These are phyloP conservation scores for Pachyuromys duprasi DNA, from an alignment of 2,797 vertebrate species.

Conservation along the genomic window DNA sequence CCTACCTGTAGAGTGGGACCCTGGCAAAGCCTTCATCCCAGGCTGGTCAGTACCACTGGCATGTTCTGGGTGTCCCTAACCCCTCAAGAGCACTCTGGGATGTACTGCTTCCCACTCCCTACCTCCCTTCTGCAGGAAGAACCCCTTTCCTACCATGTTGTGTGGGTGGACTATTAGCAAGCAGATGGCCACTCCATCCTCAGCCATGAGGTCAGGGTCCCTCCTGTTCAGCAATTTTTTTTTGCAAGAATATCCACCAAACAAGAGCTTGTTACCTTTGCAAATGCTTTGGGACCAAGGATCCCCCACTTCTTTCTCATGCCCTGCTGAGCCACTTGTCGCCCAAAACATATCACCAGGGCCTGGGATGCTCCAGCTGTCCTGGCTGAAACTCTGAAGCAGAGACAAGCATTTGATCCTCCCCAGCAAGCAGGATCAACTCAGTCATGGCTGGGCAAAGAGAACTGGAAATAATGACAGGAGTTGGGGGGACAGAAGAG, in stretches of 20 bases:
- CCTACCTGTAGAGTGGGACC: not conserved
- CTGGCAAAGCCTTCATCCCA: not conserved
- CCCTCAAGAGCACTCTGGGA: rapidly evolving
- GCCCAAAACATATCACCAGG: not conserved
- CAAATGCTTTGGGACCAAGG: not conserved
- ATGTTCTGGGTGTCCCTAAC: not conserved
- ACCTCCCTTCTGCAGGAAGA: not conserved
- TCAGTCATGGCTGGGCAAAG: slow-evolving; percentile 15
- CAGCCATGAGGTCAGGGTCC: not conserved
- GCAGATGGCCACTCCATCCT: not conserved
- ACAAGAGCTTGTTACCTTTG: not conserved
- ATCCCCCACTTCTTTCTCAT: not conserved
- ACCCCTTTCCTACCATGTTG: not conserved
- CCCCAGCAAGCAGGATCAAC: slow-evolving; percentile 65
- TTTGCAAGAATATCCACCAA: not conserved
- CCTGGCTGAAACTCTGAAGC: slow-evolving; percentile 18
- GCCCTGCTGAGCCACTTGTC: not conserved
- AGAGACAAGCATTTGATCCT: slow-evolving; percentile 67
- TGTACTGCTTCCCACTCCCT: too few species aligned
- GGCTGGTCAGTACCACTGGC: not conserved
- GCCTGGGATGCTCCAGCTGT: not conserved
- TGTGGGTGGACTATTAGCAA: not conserved
- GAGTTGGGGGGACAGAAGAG: slow-evolving; percentile 62
- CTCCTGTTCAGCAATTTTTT: not conserved
- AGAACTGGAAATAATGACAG: slow-evolving; percentile 71